A percentile compares a stretch with the other conserved stretches of the same genome.
Conservation (phyloP, 2,797 vertebrate genomes). For the Sebastes ruberrimus region DNA sequence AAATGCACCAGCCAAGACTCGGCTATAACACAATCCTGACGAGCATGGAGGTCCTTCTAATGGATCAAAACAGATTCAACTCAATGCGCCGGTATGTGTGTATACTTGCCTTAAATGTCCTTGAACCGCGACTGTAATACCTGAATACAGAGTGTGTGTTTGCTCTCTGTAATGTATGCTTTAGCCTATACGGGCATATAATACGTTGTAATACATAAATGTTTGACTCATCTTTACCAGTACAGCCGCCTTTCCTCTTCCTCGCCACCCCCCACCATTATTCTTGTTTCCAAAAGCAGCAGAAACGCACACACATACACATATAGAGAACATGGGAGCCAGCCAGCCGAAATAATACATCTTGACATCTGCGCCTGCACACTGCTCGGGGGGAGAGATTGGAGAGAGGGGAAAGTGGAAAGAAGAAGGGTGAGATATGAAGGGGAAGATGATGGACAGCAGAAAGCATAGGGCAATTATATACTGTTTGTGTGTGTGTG, state of each 20-base stretch:
- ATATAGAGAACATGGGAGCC: constrained; percentile 66
- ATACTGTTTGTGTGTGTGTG: constrained; percentile 36
- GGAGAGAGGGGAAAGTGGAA: constrained; percentile 51
- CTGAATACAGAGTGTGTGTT: neutral
- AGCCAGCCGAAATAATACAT: constrained; percentile 82
- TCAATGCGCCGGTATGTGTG: constrained; percentile 29
- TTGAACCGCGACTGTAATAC: constrained; percentile 61
- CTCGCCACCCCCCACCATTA: constrained; percentile 1
- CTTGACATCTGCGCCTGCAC: constrained; percentile 83
- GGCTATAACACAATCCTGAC: constrained; percentile 43
- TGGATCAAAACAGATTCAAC: constrained; percentile 57
- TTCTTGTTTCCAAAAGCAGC: constrained; percentile 63
- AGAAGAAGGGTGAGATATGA: constrained; percentile 63
- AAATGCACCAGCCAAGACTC: constrained; percentile 60
- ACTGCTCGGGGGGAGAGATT: constrained; percentile 73
- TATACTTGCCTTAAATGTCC: constrained; percentile 56
- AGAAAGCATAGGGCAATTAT: constrained; percentile 72
- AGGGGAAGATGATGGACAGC: constrained; percentile 72
- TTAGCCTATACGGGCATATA: constrained; percentile 1
- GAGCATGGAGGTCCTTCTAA: constrained; percentile 72
- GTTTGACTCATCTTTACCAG: constrained; percentile 51
- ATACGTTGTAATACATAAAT: constrained; percentile 30
- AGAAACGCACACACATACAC: constrained; percentile 36
- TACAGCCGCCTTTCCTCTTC: neutral
- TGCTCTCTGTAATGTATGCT: constrained; percentile 17